Conservation (phyloP, 2,888 invertebrate genomes). For the Andrena marginata region DNA sequence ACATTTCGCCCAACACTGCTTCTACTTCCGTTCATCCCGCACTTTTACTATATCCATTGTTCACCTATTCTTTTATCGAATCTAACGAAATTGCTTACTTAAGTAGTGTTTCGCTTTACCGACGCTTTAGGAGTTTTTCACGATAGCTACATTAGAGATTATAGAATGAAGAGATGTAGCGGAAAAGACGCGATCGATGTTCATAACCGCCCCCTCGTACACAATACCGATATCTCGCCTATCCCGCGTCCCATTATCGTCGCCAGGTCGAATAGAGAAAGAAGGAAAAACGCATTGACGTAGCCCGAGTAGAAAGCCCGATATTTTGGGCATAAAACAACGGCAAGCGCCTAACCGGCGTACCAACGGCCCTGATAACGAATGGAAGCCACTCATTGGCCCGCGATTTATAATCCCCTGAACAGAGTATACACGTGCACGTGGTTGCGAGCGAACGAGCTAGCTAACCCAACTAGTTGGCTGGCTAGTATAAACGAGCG, state of each 20-base stretch:
- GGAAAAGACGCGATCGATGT: too few relatives aligned
- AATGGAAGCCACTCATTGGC: constrained; percentile 83
- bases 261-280: not conserved
- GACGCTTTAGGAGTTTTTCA: too few relatives aligned
- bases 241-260: not conserved
- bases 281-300: constrained; percentile 63
- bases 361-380: constrained; percentile 81
- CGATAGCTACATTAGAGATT: too few relatives aligned
- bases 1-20: too few relatives aligned
- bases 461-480: constrained; percentile 12
- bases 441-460: constrained; percentile 61
- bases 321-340: constrained; percentile 69
- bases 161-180: too few relatives aligned
- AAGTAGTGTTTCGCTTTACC: too few relatives aligned
- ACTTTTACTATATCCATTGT: too few relatives aligned
- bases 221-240: not conserved
- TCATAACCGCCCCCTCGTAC: not conserved
- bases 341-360: constrained; percentile 73
- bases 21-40: too few relatives aligned
- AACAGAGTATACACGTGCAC: constrained; percentile 65
- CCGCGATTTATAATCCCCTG: constrained; percentile 82
- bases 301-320: constrained; percentile 73
- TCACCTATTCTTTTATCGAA: too few relatives aligned
- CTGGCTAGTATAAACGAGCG: constrained; percentile 14
- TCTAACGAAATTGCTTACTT: too few relatives aligned